phyloP scores from a whole-genome alignment of 1,140 invertebrate species.

The Caenorhabditis briggsae region DNA sequence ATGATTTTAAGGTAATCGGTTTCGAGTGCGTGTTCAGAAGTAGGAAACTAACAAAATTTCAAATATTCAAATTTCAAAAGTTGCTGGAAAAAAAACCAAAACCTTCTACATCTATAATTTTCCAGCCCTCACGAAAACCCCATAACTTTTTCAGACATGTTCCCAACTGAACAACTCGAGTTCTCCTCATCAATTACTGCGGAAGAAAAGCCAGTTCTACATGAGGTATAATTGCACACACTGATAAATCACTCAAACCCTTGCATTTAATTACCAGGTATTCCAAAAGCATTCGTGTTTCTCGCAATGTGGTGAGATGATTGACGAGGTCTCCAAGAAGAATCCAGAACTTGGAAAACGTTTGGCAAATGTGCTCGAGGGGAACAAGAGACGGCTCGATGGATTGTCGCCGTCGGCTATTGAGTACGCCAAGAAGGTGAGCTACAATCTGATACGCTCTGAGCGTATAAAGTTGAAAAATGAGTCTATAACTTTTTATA shows the following conservation, averaged over 20 bases:
- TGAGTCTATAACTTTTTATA: too few relatives aligned
- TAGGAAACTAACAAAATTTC: too few relatives aligned
- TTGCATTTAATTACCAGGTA: conserved; percentile 18
- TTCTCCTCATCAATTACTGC: conserved; percentile 51
- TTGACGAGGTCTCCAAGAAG: conserved; percentile 32
- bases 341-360: conserved; percentile 19
- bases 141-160: conserved; percentile 30
- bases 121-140: too few relatives aligned
- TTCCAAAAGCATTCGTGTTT: conserved; percentile 47
- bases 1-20: too few relatives aligned
- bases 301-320: conserved; percentile 48
- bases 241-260: conserved; percentile 19
- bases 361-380: conserved; percentile 11
- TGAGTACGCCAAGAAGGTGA: conserved; percentile 21
- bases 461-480: too few relatives aligned
- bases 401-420: conserved; percentile 1
- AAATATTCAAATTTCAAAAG: too few relatives aligned
- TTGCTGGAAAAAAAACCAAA: too few relatives aligned
- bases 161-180: conserved; percentile 45
- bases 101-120: too few relatives aligned
- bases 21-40: too few relatives aligned
- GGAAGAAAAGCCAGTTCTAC: conserved; percentile 45
- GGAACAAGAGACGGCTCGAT: conserved; percentile 7
- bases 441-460: too few relatives aligned
- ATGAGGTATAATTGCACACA: conserved; percentile 5